phyloP scores from a whole-genome alignment of 2,888 invertebrate genomes.

The Acanthosepion lycidas region DNA sequence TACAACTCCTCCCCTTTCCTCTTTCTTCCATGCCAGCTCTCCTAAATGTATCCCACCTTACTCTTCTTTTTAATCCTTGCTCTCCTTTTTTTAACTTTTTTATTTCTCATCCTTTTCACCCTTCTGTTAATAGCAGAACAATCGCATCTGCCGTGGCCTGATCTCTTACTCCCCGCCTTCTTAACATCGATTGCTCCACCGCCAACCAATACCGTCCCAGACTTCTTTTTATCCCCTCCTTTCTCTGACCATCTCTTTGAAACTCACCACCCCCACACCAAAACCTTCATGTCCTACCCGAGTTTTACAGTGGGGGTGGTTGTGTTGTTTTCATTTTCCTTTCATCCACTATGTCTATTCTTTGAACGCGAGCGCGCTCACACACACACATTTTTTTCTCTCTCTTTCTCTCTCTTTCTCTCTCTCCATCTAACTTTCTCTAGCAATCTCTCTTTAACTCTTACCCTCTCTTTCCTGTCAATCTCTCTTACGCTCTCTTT shows the following conservation, averaged over 20 bases:
- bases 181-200: background rate
- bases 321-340: no score
- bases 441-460: no score
- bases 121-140: background rate
- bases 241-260: background rate
- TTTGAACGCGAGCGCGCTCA: background rate
- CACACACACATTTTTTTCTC: no score
- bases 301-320: background rate
- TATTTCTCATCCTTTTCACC: background rate
- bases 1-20: background rate
- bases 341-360: background rate
- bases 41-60: background rate
- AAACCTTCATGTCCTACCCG: background rate
- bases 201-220: background rate
- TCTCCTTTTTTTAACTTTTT: background rate
- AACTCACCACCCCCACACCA: no score
- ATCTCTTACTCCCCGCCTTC: conserved; percentile 5
- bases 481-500: no score
- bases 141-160: background rate
- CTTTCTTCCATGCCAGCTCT: background rate
- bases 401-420: no score
- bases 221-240: background rate
- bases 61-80: background rate
- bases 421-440: no score
- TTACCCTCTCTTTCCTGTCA: no score